phyloP scores from a whole-genome alignment of 2,113 vertebrate genomes.

The Turdus rufiventris region DNA sequence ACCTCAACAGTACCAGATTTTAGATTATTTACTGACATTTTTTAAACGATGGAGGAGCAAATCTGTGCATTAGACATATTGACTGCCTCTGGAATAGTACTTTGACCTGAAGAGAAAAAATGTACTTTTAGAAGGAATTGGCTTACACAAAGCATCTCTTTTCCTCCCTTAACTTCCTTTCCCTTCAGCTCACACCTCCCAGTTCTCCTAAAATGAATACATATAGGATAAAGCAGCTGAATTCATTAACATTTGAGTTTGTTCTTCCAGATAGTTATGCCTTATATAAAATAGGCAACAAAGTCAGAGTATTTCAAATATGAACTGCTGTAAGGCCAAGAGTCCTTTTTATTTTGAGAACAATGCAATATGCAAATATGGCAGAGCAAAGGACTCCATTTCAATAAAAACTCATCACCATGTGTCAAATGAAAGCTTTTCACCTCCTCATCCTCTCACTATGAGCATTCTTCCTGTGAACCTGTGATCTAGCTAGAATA shows the following conservation, averaged over 20 bases:
- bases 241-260: constrained; percentile 49
- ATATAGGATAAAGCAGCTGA: not conserved
- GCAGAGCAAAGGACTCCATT: not conserved
- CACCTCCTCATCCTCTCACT: not conserved
- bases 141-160: not conserved
- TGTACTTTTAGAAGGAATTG: not conserved
- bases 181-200: not conserved
- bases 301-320: not conserved
- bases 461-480: not conserved
- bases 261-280: constrained; percentile 11
- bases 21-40: not conserved
- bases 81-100: not conserved
- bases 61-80: not conserved
- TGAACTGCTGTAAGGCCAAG: not conserved
- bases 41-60: not conserved
- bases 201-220: not conserved
- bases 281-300: not conserved
- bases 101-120: not conserved
- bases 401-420: not conserved
- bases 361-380: not conserved
- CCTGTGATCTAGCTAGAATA: not conserved
- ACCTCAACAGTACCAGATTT: not conserved
- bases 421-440: not conserved
- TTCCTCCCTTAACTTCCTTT: not conserved
- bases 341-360: constrained; percentile 6